Percentiles rank a stretch among this genome's conserved stretches.
These are phyloP conservation scores for Pammene aurita DNA, from an alignment of 2,888 invertebrate species.

Conservation along the genomic window DNA sequence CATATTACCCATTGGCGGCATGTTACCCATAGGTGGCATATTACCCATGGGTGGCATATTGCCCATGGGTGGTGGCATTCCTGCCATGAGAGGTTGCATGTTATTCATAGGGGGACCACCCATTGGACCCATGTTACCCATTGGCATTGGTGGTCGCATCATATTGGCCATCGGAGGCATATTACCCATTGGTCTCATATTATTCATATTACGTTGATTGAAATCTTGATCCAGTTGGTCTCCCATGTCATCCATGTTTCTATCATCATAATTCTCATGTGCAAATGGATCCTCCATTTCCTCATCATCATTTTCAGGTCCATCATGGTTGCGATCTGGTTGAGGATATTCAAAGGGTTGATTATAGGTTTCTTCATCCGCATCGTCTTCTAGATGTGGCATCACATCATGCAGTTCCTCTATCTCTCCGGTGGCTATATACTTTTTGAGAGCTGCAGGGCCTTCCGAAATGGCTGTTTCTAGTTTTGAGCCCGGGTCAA, in stretches of 20 bases:
- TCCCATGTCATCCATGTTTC: conserved; percentile 64
- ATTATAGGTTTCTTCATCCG: conserved; percentile 73
- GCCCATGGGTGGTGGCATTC: conserved; percentile 55
- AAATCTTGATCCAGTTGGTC: conserved; percentile 73
- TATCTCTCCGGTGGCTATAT: conserved; percentile 90
- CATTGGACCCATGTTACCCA: conserved; percentile 57
- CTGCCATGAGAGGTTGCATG: conserved; percentile 54
- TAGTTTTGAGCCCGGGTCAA: conserved; percentile 89
- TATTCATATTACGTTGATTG: conserved; percentile 65
- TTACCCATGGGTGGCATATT: conserved; percentile 51
- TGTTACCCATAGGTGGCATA: conserved; percentile 51
- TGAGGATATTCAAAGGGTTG: conserved; percentile 76
- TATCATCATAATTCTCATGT: conserved; percentile 67
- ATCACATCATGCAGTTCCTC: conserved; percentile 91
- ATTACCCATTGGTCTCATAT: conserved; percentile 54
- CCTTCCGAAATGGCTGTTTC: conserved; percentile 91
- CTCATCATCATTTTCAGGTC: conserved; percentile 52
- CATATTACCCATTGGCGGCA: conserved; percentile 46
- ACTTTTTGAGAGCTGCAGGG: conserved; percentile 89
- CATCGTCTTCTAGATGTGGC: conserved; percentile 86
- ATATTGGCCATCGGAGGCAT: conserved; percentile 48
- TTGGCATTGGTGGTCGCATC: conserved; percentile 48
- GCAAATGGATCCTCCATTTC: conserved; percentile 52
- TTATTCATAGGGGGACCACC: conserved; percentile 54
- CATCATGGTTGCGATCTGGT: conserved; percentile 60